These are phyloP conservation scores for Microtus montanus DNA, from an alignment of 2,113 vertebrate species.

Conservation along the genomic window DNA sequence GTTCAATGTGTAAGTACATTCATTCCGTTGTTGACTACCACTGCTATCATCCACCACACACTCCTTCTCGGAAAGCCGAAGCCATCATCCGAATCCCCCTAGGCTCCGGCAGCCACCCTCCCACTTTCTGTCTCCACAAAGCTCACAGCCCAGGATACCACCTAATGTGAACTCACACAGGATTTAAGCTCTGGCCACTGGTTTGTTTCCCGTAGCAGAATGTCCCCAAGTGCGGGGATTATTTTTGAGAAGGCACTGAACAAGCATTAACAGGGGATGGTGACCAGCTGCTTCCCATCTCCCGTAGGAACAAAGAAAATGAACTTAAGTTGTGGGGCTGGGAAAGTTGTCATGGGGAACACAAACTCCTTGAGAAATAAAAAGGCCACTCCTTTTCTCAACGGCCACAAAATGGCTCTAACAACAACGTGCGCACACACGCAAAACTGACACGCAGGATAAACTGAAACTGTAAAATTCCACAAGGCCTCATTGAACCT, in stretches of 20 bases:
- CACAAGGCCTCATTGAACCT: not conserved
- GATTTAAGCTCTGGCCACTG: not conserved
- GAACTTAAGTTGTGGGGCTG: constrained; percentile 12
- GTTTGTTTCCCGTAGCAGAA: constrained; percentile 24
- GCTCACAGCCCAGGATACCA: not conserved
- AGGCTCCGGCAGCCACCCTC: not conserved
- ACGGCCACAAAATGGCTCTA: constrained; percentile 6
- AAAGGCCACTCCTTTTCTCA: constrained; percentile 7
- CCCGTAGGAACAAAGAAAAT: constrained; percentile 64
- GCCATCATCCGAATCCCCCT: fast-evolving
- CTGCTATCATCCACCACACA: not conserved
- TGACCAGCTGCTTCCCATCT: constrained; percentile 68
- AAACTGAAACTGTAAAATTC: constrained; percentile 45
- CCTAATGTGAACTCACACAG: not conserved
- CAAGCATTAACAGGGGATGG: constrained; percentile 27
- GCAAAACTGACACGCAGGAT: not conserved
- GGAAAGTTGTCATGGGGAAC: constrained; percentile 45
- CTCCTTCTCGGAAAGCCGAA: not conserved
- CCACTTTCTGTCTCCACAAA: not conserved
- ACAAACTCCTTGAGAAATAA: constrained; percentile 11
- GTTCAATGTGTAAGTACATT: not conserved
- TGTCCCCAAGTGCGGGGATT: constrained; percentile 38
- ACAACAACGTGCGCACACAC: not conserved
- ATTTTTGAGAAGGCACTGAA: constrained; percentile 54
- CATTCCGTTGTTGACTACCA: not conserved